phyloP scores from a whole-genome alignment of 1,140 invertebrate species.

The Drosophila bifasciata region DNA sequence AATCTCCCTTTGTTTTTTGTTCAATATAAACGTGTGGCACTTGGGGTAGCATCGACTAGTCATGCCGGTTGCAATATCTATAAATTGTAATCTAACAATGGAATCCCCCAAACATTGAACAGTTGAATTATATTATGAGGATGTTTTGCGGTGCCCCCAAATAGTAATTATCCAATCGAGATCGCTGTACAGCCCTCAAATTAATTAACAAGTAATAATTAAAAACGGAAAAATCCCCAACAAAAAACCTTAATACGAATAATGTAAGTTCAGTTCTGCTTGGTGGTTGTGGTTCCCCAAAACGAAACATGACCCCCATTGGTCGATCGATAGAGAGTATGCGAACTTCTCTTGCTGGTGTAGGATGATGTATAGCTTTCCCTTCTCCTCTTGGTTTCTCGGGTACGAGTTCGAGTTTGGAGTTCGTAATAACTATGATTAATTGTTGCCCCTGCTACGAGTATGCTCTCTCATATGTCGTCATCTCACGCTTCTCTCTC shows the following conservation, averaged over 20 bases:
- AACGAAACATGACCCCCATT: no score
- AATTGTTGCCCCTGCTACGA: slow-evolving; percentile 43
- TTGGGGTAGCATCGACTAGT: slow-evolving; percentile 16
- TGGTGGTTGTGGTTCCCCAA: no score
- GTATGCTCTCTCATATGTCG: slow-evolving; percentile 38
- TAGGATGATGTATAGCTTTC: slow-evolving; percentile 41
- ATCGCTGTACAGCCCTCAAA: not conserved
- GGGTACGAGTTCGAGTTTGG: not conserved
- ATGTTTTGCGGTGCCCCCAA: not conserved
- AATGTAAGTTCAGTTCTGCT: no score
- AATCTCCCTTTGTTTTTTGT: slow-evolving; percentile 11
- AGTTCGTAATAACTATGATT: slow-evolving; percentile 54
- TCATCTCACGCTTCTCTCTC: slow-evolving; percentile 39
- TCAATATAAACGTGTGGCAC: not conserved
- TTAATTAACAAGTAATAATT: no score
- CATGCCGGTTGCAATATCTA: not conserved
- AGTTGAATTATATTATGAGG: not conserved
- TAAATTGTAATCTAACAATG: not conserved
- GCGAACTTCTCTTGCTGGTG: slow-evolving; percentile 15
- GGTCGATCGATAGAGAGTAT: slow-evolving; percentile 17
- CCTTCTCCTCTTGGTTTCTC: slow-evolving; percentile 21
- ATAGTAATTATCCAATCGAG: not conserved
- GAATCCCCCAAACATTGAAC: not conserved
- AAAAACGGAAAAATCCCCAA: no score
- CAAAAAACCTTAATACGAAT: no score